phyloP scores from a whole-genome alignment of 2,113 vertebrate species.

The Macaca mulatta region DNA sequence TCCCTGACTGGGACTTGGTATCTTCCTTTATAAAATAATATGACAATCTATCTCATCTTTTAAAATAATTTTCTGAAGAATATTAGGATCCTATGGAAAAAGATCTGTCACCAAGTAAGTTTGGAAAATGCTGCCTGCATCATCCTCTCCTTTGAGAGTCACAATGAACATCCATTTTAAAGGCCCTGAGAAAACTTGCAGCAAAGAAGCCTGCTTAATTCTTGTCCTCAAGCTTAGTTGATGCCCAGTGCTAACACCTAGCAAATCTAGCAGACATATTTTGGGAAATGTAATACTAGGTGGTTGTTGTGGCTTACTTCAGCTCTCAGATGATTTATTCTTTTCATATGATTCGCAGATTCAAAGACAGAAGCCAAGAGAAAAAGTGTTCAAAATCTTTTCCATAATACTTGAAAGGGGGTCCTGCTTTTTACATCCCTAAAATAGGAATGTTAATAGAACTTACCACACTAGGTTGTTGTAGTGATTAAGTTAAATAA shows the following conservation, averaged over 20 bases:
- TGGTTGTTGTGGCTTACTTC: not conserved
- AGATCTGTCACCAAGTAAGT: not conserved
- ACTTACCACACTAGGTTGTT: not conserved
- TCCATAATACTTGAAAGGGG: not conserved
- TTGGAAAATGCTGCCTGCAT: not conserved
- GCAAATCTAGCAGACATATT: not conserved
- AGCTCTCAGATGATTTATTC: not conserved
- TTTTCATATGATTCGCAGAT: not conserved
- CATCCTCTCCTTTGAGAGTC: not conserved
- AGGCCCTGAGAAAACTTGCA: not conserved
- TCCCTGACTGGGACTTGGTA: not conserved
- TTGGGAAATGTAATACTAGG: not conserved
- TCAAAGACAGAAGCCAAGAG: slow-evolving; percentile 41
- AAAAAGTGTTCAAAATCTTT: slow-evolving; percentile 31
- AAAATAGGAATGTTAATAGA: slow-evolving; percentile 39
- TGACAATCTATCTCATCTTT: not conserved
- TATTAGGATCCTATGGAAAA: not conserved
- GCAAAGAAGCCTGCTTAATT: not conserved
- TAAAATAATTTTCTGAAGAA: not conserved
- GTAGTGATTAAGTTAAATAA: slow-evolving; percentile 53
- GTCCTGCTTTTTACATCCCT: not conserved
- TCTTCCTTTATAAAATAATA: slow-evolving; percentile 20
- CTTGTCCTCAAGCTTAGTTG: not conserved
- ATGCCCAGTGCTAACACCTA: not conserved
- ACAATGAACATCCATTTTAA: not conserved